Conservation (phyloP, 2,888 invertebrate genomes). For the Rhogogaster chlorosoma region DNA sequence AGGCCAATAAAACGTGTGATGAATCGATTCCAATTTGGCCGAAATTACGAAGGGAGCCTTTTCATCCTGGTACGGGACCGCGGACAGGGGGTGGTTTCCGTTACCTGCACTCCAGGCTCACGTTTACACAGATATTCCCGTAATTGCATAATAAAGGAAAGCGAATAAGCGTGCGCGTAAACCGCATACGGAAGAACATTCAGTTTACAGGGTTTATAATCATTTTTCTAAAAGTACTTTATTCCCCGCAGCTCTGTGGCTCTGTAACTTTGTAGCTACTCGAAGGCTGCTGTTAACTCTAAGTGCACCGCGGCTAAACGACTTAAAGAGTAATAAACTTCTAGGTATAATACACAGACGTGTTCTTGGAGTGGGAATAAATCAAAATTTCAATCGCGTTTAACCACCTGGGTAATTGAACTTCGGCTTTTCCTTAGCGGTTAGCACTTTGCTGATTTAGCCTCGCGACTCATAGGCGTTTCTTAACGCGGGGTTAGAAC, state of each 20-base stretch:
- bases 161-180: background rate
- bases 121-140: background rate
- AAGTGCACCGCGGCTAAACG: background rate
- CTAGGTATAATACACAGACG: background rate
- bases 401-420: slow-evolving; percentile 13
- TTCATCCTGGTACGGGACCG: slow-evolving; percentile 8
- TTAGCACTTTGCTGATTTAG: background rate
- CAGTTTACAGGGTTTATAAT: background rate
- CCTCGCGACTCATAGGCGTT: background rate
- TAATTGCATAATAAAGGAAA: background rate
- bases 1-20: slow-evolving; percentile 48
- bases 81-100: slow-evolving; percentile 9
- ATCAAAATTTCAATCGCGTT: slow-evolving; percentile 32
- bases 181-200: background rate
- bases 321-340: slow-evolving; percentile 10
- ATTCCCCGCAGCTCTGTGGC: background rate
- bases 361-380: background rate
- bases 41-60: slow-evolving; percentile 5
- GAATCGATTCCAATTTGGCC: slow-evolving; percentile 31
- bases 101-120: background rate
- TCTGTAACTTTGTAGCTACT: background rate
- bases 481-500: slow-evolving; percentile 6
- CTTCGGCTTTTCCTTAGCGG: background rate
- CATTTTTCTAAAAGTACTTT: background rate
- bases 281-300: background rate